phyloP scores from a whole-genome alignment of 2,797 vertebrate genomes.

The Macropus fuliginosus region DNA sequence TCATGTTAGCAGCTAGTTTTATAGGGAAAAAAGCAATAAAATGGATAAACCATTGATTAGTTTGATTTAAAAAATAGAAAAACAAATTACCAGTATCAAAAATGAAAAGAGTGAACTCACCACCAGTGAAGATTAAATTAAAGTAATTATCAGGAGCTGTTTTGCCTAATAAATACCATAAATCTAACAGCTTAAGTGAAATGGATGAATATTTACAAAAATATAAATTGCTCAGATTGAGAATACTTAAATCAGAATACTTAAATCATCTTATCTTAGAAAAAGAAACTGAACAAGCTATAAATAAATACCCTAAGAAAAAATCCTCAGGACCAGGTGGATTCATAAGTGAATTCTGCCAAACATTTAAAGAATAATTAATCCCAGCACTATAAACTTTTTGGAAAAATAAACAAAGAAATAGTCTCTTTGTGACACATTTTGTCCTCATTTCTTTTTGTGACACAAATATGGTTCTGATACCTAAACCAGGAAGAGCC shows the following conservation, averaged over 20 bases:
- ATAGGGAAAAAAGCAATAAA: not conserved
- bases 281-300: not conserved
- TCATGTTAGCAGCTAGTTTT: not conserved
- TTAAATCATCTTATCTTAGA: not conserved
- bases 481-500: not conserved
- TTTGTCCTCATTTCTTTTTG: not conserved
- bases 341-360: not conserved
- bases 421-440: not conserved
- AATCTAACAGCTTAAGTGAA: not conserved
- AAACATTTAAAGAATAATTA: not conserved
- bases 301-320: not conserved
- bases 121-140: not conserved
- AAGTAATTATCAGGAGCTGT: not conserved
- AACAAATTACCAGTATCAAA: not conserved
- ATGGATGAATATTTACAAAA: not conserved
- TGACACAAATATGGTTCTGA: not conserved
- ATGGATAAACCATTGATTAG: not conserved
- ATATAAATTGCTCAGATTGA: not conserved
- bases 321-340: not conserved
- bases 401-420: not conserved
- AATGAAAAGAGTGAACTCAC: not conserved
- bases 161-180: not conserved
- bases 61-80: not conserved
- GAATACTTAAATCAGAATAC: not conserved
- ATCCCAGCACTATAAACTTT: not conserved